phyloP scores from a whole-genome alignment of 2,888 invertebrate species.

The Cremastinae sp. region DNA sequence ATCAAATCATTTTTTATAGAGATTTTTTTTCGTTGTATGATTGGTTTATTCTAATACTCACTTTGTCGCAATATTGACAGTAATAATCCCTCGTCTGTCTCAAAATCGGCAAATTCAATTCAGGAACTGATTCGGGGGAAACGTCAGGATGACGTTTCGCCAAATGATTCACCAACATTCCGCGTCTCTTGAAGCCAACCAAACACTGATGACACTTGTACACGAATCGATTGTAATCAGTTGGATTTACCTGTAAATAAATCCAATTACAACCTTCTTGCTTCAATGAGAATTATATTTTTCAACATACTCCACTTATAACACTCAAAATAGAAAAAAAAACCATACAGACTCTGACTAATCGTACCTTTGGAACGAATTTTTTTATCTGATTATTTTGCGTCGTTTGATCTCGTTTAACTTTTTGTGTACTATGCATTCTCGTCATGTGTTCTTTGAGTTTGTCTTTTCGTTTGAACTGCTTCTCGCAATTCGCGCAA shows the following conservation, averaged over 20 bases:
- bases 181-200: slow-evolving; percentile 90
- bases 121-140: slow-evolving; percentile 85
- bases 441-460: slow-evolving; percentile 87
- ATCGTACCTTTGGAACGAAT: slow-evolving; percentile 83
- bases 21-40: no score
- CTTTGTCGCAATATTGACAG: slow-evolving; percentile 92
- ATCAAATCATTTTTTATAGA: no score
- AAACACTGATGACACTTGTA: slow-evolving; percentile 90
- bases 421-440: slow-evolving; percentile 83
- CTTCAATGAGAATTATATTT: no score
- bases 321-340: no score
- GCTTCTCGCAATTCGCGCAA: slow-evolving; percentile 89
- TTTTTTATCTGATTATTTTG: slow-evolving; percentile 80
- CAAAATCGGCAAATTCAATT: slow-evolving; percentile 89
- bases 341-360: not conserved
- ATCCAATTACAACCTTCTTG: not conserved
- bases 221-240: slow-evolving; percentile 87
- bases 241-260: slow-evolving; percentile 80
- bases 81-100: slow-evolving; percentile 90
- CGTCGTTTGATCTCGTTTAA: slow-evolving; percentile 62
- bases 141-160: slow-evolving; percentile 88
- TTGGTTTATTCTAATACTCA: slow-evolving; percentile 64
- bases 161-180: slow-evolving; percentile 92
- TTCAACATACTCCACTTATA: no score
- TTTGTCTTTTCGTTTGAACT: slow-evolving; percentile 89